These are phyloP conservation scores for Okapia johnstoni DNA, from an alignment of 2,113 vertebrate genomes.

Conservation along the genomic window DNA sequence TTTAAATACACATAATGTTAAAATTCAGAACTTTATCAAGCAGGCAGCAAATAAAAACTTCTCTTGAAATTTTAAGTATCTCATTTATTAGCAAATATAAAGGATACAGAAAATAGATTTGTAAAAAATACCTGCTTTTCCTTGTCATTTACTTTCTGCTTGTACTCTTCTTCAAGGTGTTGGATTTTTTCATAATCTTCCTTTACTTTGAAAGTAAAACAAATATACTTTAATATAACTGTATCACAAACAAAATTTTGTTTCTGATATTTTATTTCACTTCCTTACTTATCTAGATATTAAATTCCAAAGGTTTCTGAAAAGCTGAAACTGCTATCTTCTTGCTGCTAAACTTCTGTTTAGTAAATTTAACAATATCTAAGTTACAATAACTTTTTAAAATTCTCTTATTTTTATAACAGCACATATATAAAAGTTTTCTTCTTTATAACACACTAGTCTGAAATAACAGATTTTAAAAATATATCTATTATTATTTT, in stretches of 20 bases:
- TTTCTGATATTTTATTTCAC: not conserved
- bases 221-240: conserved; percentile 33
- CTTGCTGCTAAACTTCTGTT: conserved; percentile 9
- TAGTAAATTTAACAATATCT: conserved; percentile 32
- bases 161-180: conserved; percentile 83
- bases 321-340: not conserved
- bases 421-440: not conserved
- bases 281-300: not conserved
- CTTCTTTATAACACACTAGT: not conserved
- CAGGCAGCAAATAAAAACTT: not conserved
- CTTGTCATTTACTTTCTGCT: conserved; percentile 83
- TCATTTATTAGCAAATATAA: conserved; percentile 28
- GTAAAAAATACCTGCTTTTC: conserved; percentile 85
- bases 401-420: not conserved
- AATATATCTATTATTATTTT: not conserved
- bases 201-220: conserved; percentile 84
- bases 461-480: not conserved
- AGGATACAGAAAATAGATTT: not conserved
- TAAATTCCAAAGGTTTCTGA: not conserved
- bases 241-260: conserved; percentile 22
- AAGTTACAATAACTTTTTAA: conserved; percentile 6
- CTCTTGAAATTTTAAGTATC: conserved; percentile 11
- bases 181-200: conserved; percentile 85
- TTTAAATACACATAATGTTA: not conserved
- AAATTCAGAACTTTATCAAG: conserved; percentile 22